phyloP scores from a whole-genome alignment of 1,140 invertebrate species.

The Musca vetustissima region DNA sequence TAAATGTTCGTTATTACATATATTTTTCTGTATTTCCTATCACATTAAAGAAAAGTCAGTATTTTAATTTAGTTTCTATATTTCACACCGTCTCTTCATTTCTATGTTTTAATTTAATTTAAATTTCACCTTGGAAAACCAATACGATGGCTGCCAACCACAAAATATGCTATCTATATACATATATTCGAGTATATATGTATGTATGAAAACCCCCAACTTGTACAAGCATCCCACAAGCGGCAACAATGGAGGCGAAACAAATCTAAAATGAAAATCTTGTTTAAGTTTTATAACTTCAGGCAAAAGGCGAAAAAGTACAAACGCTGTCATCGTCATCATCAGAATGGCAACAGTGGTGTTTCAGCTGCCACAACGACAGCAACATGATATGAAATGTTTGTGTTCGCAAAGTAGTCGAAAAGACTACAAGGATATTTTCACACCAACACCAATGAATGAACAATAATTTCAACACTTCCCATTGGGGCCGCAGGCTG shows the following conservation, averaged over 20 bases:
- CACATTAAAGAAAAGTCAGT: too few relatives aligned
- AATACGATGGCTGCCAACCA: too few relatives aligned
- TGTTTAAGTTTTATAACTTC: slow-evolving; percentile 17
- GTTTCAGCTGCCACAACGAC: background rate
- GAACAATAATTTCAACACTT: too few relatives aligned
- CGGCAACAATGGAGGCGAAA: background rate
- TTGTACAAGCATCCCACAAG: background rate
- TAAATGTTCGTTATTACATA: too few relatives aligned
- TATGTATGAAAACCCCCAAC: background rate
- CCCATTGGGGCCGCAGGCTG: too few relatives aligned
- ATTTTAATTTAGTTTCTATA: too few relatives aligned
- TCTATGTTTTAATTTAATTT: too few relatives aligned
- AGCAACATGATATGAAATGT: slow-evolving; percentile 10
- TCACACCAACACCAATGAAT: slow-evolving; percentile 1
- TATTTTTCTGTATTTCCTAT: too few relatives aligned
- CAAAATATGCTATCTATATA: too few relatives aligned
- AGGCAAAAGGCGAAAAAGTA: background rate
- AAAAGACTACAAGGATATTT: slow-evolving; percentile 16
- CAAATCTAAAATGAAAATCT: slow-evolving; percentile 18
- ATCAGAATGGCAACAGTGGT: background rate
- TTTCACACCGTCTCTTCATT: too few relatives aligned
- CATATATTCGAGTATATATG: background rate
- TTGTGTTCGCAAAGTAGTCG: background rate
- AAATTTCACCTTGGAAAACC: too few relatives aligned
- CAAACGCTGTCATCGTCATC: background rate